Percentiles rank a stretch among this genome's conserved stretches.
These are phyloP conservation scores for Mallotus villosus DNA, from an alignment of 2,797 vertebrate species.

Conservation along the genomic window DNA sequence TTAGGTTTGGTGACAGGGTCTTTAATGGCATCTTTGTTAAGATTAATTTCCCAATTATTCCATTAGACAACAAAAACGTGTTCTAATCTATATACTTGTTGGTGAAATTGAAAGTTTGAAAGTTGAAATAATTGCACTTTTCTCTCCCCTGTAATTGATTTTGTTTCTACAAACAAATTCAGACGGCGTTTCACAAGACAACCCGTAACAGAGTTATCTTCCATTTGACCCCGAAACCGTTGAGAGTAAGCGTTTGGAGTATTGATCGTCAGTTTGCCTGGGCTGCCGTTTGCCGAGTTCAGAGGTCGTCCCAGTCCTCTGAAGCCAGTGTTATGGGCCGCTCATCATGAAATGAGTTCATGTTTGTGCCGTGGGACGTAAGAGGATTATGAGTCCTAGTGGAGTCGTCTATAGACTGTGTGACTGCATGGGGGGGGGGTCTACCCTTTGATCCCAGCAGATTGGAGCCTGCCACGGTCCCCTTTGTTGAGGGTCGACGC, in stretches of 20 bases:
- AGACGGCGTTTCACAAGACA: not conserved
- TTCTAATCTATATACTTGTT: not conserved
- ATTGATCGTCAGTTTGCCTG: not conserved
- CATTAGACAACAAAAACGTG: not conserved
- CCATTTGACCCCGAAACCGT: no score
- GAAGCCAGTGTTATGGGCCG: not conserved
- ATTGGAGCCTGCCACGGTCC: constrained; percentile 26
- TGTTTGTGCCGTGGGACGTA: constrained; percentile 30
- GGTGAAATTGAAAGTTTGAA: no score
- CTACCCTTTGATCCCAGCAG: constrained; percentile 21
- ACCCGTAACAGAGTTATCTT: no score
- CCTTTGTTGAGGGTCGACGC: not conserved
- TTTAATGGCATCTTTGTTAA: constrained; percentile 9
- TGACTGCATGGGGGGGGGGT: constrained; percentile 1
- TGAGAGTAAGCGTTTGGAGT: no score
- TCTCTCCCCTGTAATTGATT: not conserved
- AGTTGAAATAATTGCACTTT: no score
- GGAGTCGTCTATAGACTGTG: not conserved
- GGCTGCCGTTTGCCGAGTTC: not conserved
- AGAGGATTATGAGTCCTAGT: constrained; percentile 19
- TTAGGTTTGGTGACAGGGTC: constrained; percentile 6
- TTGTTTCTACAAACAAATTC: not conserved
- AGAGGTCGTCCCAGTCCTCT: not conserved
- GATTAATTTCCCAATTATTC: not conserved
- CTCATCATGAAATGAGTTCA: constrained; percentile 12